Evolutionary conservation across 2,113 vertebrate species (phyloP), one percentile per base, ranked within the genome.

Genomic region (Saimiri boliviensis): DNA sequence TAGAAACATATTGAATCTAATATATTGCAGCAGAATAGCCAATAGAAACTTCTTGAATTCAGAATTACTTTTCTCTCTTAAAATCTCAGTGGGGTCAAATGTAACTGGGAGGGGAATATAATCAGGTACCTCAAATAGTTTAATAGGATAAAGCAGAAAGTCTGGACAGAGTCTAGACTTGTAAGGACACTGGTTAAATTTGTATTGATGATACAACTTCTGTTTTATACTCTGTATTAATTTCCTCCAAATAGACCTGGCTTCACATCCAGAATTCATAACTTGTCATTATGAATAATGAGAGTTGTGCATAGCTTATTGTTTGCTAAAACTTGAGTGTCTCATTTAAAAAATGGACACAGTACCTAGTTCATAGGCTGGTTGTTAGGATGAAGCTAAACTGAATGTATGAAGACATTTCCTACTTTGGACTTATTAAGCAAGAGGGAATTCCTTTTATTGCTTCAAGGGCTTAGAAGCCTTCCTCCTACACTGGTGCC

Each of bases 351-450:
- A 86, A 74, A 84, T 91, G 20, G 19, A 47, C 35, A 52, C n/a
- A 54, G 52, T 60, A 56, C 35, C 25, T 74, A 14, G 14, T 81
- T 91, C 68, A 86, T 1, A 74, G 27, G 19, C 5, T 93, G 83
- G 8, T 71, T 83, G 32, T 63, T 84, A 40, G 60, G 77, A 91
- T 89, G 89, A 83, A 73, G 86, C 81, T 94, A 85, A 91, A 80
- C 12, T 8, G 54, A 88, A 60, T 68, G 45, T 91, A 21, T 56
- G 32, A 76, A 84, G 66, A 52, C 93, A 11, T 2, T 58, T 56
- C 2, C 58, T 52, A 32, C 19, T 20, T 37, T 25, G 80, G 60
- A 54, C 37, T 92, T 71, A 6, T 21, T 73, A 86, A 47, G 63
- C 76, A 47, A 79, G 37, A 17, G 25, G 8, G 19, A 45, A 20